These are phyloP conservation scores for Chloroceryle inda DNA, from an alignment of 2,797 vertebrate genomes.

Conservation along the genomic window DNA sequence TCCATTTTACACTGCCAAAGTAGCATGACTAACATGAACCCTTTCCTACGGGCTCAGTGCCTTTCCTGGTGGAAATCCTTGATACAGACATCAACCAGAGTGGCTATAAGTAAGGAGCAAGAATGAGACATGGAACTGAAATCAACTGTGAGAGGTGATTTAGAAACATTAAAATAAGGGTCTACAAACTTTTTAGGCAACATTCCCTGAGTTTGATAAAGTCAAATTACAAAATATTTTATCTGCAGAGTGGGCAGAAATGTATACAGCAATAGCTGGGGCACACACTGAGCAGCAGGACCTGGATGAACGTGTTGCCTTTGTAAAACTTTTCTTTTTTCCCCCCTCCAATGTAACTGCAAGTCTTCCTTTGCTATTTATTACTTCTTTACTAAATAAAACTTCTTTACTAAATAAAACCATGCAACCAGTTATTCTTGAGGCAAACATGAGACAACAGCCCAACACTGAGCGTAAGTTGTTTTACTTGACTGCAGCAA, in stretches of 20 bases:
- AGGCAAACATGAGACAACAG: neutral
- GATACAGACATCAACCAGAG: neutral
- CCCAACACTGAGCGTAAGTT: fast-evolving
- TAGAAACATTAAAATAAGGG: neutral
- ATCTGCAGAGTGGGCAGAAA: neutral
- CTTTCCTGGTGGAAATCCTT: neutral
- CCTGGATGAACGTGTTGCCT: neutral
- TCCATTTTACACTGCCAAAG: neutral
- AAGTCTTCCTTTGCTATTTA: neutral
- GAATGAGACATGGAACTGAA: neutral
- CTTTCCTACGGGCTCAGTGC: neutral
- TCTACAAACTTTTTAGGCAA: neutral
- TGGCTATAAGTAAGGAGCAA: neutral
- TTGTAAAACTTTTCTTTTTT: neutral
- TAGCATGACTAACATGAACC: neutral
- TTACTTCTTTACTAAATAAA: neutral
- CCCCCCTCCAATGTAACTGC: neutral
- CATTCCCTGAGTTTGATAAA: neutral
- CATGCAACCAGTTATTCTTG: neutral
- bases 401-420: neutral
- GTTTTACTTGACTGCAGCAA: neutral
- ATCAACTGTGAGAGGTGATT: neutral
- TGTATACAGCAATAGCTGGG: neutral
- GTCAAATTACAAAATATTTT: neutral
- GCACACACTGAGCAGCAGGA: neutral